Conservation (phyloP, 2,797 vertebrate species). For the Phrynocephalus forsythii region DNA sequence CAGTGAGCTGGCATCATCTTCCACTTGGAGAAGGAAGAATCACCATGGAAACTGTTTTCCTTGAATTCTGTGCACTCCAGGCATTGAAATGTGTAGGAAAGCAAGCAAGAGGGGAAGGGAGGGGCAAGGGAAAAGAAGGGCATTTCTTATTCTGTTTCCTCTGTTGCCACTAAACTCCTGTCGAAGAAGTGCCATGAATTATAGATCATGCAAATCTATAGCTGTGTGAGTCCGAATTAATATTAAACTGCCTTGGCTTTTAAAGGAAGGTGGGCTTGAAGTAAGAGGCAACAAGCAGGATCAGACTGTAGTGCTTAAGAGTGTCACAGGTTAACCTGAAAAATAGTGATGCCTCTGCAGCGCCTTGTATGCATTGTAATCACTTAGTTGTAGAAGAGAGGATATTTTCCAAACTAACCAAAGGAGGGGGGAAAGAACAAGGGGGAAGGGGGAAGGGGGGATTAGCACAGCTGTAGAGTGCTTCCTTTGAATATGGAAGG, state of each 20-base stretch:
- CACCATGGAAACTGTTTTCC: slow-evolving; percentile 95
- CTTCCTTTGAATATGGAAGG: background rate
- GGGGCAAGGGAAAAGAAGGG: slow-evolving; percentile 56
- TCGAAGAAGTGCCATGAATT: slow-evolving; percentile 68
- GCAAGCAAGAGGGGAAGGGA: slow-evolving; percentile 74
- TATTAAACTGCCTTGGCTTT: slow-evolving; percentile 49
- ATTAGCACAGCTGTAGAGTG: background rate
- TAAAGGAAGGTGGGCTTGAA: slow-evolving; percentile 26
- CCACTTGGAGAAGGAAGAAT: slow-evolving; percentile 80
- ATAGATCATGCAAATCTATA: slow-evolving; percentile 57
- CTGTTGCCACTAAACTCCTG: slow-evolving; percentile 74
- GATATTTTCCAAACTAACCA: background rate
- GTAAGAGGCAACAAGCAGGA: slow-evolving; percentile 7
- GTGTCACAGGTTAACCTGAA: background rate
- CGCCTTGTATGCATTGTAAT: background rate
- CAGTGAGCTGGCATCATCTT: slow-evolving; percentile 70
- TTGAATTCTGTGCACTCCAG: slow-evolving; percentile 82
- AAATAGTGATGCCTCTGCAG: background rate
- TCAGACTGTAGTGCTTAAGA: background rate
- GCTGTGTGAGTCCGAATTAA: slow-evolving; percentile 64
- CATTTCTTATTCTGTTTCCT: slow-evolving; percentile 70
- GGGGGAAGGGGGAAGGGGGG: too few species aligned
- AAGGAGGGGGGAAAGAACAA: too few species aligned
- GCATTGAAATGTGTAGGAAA: slow-evolving; percentile 79
- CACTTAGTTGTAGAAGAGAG: background rate